Percentiles rank a stretch among this genome's conserved stretches.
phyloP scores from a whole-genome alignment of 2,888 invertebrate species.

The Neoscelio sp. region DNA sequence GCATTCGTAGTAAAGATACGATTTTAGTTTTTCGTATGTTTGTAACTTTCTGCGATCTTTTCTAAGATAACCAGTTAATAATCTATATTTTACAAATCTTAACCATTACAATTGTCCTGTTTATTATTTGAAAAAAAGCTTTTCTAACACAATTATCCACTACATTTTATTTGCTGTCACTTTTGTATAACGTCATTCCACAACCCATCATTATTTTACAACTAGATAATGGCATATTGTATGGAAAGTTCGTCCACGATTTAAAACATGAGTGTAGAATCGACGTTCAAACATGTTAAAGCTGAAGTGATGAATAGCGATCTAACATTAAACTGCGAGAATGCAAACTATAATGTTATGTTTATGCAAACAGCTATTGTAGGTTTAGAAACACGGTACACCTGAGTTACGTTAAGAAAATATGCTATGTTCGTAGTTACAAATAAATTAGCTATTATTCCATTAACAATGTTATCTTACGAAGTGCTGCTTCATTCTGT shows the following conservation, averaged over 20 bases:
- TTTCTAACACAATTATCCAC: no score
- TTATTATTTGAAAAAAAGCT: no score
- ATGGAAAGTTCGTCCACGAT: no score
- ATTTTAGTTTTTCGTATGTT: slow-evolving; percentile 7
- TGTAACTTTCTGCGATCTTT: not conserved
- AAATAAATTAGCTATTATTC: slow-evolving; percentile 26
- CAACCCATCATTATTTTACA: no score
- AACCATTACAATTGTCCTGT: no score
- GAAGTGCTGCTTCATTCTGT: no score
- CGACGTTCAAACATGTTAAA: not conserved
- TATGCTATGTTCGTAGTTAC: slow-evolving; percentile 22
- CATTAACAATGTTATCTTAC: not conserved
- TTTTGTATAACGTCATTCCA: no score
- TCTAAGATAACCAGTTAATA: slow-evolving; percentile 6
- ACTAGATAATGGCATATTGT: no score
- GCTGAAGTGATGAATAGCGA: slow-evolving; percentile 25
- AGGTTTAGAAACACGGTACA: slow-evolving; percentile 16
- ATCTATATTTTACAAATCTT: no score
- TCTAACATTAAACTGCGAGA: not conserved
- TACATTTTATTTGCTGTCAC: no score
- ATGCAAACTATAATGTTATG: slow-evolving; percentile 34
- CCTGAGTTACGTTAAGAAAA: slow-evolving; percentile 36
- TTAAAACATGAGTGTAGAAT: not conserved
- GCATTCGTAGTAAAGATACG: slow-evolving; percentile 8
- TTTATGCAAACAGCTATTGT: slow-evolving; percentile 24